Conservation (phyloP, 2,797 vertebrate genomes). For the Sparidentex hasta region DNA sequence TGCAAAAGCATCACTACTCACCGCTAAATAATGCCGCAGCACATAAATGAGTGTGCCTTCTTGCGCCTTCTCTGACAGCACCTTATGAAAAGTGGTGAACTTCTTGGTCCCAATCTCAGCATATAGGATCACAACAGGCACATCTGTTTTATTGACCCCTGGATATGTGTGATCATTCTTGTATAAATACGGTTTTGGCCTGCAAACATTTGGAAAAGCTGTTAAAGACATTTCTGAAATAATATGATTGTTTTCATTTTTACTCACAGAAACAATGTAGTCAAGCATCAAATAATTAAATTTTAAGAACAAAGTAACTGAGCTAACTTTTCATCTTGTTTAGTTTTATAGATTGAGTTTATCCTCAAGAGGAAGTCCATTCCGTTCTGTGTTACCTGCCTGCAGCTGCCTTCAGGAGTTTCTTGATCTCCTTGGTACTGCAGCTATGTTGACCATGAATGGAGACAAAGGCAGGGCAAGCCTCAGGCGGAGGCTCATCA, state of each 20-base stretch:
- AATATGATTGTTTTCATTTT: background rate
- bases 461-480: slow-evolving; percentile 92
- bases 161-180: slow-evolving; percentile 94
- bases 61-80: slow-evolving; percentile 89
- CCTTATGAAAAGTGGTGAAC: slow-evolving; percentile 92
- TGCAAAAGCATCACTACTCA: slow-evolving; percentile 74
- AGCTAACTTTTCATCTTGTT: background rate
- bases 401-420: slow-evolving; percentile 92
- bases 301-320: background rate
- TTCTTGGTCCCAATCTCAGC: slow-evolving; percentile 95
- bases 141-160: slow-evolving; percentile 83
- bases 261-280: background rate
- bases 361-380: slow-evolving; percentile 14
- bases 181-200: slow-evolving; percentile 92
- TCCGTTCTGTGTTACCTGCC: slow-evolving; percentile 86
- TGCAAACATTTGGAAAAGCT: slow-evolving; percentile 74
- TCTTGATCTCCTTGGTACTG: slow-evolving; percentile 94
- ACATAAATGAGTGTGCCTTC: slow-evolving; percentile 91
- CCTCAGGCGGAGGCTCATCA: slow-evolving; percentile 92
- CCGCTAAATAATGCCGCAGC: slow-evolving; percentile 94
- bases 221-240: slow-evolving; percentile 15
- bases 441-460: slow-evolving; percentile 93
- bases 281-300: slow-evolving; percentile 1
- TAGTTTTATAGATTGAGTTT: background rate
- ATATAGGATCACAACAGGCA: slow-evolving; percentile 92